Base-by-base conservation (phyloP, 1,140 invertebrate genomes). In the Babylonia areolata region DNA sequence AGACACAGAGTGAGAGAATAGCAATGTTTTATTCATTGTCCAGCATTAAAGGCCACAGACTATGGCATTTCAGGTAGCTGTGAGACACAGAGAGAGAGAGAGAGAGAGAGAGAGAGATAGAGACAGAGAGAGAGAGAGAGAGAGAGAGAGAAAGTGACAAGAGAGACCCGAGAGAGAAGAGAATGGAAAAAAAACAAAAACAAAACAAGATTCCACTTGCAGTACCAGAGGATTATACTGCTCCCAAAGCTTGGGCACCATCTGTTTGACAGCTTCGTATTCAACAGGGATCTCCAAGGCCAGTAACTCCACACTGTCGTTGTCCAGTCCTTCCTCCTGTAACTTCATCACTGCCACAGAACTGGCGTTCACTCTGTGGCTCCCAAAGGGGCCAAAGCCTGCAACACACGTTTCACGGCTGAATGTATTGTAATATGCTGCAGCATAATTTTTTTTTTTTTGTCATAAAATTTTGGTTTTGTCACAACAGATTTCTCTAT, bases 311-410 rank as follows among this genome's bases (percentile, higher is more conserved):
- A 93, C 86, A 31, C 83, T 37, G 73, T 95, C 88, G 33, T 92
- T 88, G 6, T 93, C 88, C 33, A 94, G 85, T 1, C 91, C 92
- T 23, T 92, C 46, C 64, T 92, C 90, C 42, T 95, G 94, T 85
- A 97, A 92, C 84, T 96, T 90, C 91, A 96, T 96, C 0, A 97
- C 97, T 33, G 96, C 96, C 91, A 96, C 96, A 97, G 97, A 97
- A 91, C 97, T 97, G 0, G 97, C 96, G 92, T 97, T 97, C 17
- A 97, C 93, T 37, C 92, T 92, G 90, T 97, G 96, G 20, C 92
- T 91, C 40, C 94, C 92, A 94, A 97, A 97, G 42, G 97, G 97
- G 23, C 97, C 97, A 94, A 97, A 97, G 28, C 97, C 97, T 88
- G 96, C 96, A 81, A 86, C 78, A 51, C 9, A 51, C 9, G 9